phyloP scores from a whole-genome alignment of 1,140 invertebrate species.

The Carcinoscorpius rotundicauda region DNA sequence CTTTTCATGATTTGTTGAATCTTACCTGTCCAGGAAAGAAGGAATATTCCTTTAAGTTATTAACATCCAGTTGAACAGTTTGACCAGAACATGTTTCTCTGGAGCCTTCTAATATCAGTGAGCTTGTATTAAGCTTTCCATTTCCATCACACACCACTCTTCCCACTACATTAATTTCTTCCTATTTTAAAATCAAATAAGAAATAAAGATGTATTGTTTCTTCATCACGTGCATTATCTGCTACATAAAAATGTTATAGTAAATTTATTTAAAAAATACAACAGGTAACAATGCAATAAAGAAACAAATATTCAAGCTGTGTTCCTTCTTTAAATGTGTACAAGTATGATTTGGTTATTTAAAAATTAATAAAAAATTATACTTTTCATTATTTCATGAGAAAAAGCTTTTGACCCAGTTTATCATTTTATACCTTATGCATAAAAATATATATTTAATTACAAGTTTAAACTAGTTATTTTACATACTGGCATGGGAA shows the following conservation, averaged over 20 bases:
- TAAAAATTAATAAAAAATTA: slow-evolving; percentile 3
- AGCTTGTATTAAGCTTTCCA: slow-evolving; percentile 52
- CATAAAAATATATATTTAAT: neutral
- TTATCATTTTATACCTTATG: neutral
- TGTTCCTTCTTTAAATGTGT: neutral
- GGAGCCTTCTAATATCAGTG: slow-evolving; percentile 54
- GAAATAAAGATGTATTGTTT: too few species aligned
- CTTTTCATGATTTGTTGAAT: neutral
- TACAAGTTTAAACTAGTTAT: neutral
- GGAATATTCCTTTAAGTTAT: slow-evolving; percentile 50
- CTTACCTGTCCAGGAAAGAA: slow-evolving; percentile 66
- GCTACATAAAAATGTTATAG: too few species aligned
- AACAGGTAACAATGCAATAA: neutral
- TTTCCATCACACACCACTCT: slow-evolving; percentile 58
- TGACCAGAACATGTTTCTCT: slow-evolving; percentile 34
- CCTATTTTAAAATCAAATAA: slow-evolving; percentile 23
- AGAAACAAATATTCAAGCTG: slow-evolving; percentile 26
- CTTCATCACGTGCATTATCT: too few species aligned
- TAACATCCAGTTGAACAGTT: slow-evolving; percentile 44
- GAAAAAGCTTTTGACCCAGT: neutral
- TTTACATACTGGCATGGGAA: slow-evolving; percentile 8
- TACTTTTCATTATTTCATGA: neutral
- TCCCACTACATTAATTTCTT: slow-evolving; percentile 39
- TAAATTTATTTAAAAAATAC: neutral
- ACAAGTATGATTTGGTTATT: neutral